A percentile compares a stretch with the other conserved stretches of the same genome.
These are phyloP conservation scores for Drusus annulatus DNA, from an alignment of 1,140 invertebrate species.

Conservation along the genomic window DNA sequence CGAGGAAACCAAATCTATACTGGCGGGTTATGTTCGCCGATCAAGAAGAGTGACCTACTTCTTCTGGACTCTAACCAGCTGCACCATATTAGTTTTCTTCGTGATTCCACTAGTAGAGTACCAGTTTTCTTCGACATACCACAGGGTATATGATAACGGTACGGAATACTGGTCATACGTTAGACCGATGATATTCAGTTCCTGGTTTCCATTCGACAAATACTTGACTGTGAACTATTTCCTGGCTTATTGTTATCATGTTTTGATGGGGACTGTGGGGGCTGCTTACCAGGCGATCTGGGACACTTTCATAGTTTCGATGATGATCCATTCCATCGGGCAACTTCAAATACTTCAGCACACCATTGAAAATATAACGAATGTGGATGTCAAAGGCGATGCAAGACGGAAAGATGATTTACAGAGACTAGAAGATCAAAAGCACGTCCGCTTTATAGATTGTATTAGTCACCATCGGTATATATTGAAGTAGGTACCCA, in stretches of 20 bases:
- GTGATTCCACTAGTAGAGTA: slow-evolving; percentile 54
- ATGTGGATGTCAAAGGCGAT: not conserved
- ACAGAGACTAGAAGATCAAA: not conserved
- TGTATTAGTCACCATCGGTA: slow-evolving; percentile 59
- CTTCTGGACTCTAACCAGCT: slow-evolving; percentile 49
- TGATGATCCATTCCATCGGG: slow-evolving; percentile 58
- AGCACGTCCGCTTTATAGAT: slow-evolving; percentile 37
- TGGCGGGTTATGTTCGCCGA: slow-evolving; percentile 40
- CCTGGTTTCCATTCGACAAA: slow-evolving; percentile 60
- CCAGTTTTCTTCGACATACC: slow-evolving; percentile 50
- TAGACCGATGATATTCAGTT: slow-evolving; percentile 58
- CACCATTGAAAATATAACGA: slow-evolving; percentile 47
- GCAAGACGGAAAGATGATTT: not conserved
- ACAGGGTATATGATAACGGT: slow-evolving; percentile 51
- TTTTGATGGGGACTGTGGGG: slow-evolving; percentile 53
- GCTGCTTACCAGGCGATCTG: slow-evolving; percentile 54
- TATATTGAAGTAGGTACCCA: slow-evolving; percentile 34
- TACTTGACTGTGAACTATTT: slow-evolving; percentile 48
- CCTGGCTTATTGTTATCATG: slow-evolving; percentile 53
- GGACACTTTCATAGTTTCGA: slow-evolving; percentile 54
- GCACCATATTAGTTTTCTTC: slow-evolving; percentile 55
- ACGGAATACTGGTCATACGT: slow-evolving; percentile 51
- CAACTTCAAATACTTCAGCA: slow-evolving; percentile 56
- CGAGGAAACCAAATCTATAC: slow-evolving; percentile 30
- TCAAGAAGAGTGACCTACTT: slow-evolving; percentile 49